phyloP scores from a whole-genome alignment of 2,113 vertebrate species.

The Paramormyrops kingsleyae region DNA sequence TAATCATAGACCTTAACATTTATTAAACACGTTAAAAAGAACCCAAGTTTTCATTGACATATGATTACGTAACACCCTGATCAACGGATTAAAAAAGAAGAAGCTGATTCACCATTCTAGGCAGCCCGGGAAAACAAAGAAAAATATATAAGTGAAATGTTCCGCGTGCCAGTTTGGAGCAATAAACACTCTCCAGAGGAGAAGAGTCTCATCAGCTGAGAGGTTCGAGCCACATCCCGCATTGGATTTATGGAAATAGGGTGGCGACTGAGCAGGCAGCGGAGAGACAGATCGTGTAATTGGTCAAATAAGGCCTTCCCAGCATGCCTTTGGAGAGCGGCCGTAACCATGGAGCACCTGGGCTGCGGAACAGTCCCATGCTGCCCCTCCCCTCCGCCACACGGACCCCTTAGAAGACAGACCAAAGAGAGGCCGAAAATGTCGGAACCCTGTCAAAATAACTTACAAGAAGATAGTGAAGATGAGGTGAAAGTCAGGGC shows the following conservation, averaged over 20 bases:
- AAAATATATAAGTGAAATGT: not conserved
- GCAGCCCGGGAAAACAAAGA: not conserved
- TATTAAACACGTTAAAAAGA: not conserved
- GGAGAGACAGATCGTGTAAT: conserved; percentile 7
- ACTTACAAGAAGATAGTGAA: not conserved
- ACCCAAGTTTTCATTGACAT: not conserved
- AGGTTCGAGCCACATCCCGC: not conserved
- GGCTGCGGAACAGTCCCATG: not conserved
- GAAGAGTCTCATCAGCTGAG: not conserved
- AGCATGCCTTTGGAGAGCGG: not conserved
- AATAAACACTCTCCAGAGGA: not conserved
- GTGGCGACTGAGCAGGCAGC: not conserved
- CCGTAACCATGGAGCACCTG: not conserved
- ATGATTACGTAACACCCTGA: not conserved
- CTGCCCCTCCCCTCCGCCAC: not conserved
- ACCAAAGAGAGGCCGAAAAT: not conserved
- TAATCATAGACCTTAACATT: not conserved
- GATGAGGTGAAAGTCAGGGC: not conserved
- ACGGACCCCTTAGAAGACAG: not conserved
- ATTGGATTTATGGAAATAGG: conserved; percentile 4
- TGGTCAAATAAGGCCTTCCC: conserved; percentile 4
- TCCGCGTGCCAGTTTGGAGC: not conserved
- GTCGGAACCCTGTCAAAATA: conserved; percentile 7
- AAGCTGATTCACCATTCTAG: not conserved
- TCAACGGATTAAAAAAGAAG: not conserved